Base-by-base conservation (phyloP, 1,140 invertebrate species). In the Limonius californicus region DNA sequence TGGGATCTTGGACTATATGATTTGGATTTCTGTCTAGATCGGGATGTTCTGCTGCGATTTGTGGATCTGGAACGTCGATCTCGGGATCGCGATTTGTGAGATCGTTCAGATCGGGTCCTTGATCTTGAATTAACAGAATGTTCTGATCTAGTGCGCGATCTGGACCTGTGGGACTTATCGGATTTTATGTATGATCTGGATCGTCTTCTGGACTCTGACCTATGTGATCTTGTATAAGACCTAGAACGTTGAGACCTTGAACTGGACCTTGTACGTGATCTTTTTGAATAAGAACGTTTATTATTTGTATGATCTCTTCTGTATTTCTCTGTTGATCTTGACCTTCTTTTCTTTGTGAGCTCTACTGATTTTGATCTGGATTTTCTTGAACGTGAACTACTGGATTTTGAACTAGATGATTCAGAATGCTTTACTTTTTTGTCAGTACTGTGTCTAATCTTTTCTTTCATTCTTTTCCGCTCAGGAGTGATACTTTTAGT, bases 61-160 rank as follows among this genome's bases (percentile, higher is more conserved):
- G 67, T 64, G 35, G 62, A 61, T 27, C 63, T 62, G 1, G 66
- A 68, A 23, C 65, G 54, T 20, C 42, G 15, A 15, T 35, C 59
- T 50, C 45, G 15, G n/a, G 60, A 65, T 18, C 59, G 45, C 14
- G 64, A 65, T 21, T 56, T 55, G 7, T 32, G 20, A 1, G 53
- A 55, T n/a, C 53, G 27, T 55, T 55, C 27, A 14, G 21, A 32
- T 12, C 53, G 18, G 9, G 45, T 19, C 2, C 2, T 15, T 19
- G 60, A 65, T 16, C 59, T 21, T 32, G 64, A 65, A 11, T 58
- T 8, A 8, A 30, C 4, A 2, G 8, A n/a, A 9, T 18, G 20
- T 32, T 55, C 27, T 8, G 21, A 32, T 32, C 53, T 2, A 27
- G 16, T 18, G 4, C 19, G 45, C 9, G 45, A 64, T 39, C 61